Evolutionary conservation across 2,888 invertebrate species (phyloP).

Genomic region (Caenorhabditis angaria): DNA sequence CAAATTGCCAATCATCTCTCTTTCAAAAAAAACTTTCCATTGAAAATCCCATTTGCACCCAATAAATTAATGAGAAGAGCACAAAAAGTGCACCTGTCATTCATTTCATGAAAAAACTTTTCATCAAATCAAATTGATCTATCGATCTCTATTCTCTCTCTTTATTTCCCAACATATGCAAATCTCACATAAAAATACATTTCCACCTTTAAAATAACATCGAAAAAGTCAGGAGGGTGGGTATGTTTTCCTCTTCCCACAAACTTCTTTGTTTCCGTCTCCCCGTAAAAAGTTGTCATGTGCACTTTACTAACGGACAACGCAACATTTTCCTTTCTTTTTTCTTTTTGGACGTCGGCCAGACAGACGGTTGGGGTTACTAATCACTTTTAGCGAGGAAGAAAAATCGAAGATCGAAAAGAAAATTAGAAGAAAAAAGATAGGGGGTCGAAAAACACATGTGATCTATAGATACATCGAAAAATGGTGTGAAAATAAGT

Average conservation of each 20-base stretch:
- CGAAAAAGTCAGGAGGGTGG: too few species aligned
- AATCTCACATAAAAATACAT: slow-evolving; percentile 3
- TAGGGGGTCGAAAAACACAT: too few species aligned
- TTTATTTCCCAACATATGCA: not conserved
- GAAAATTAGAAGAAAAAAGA: too few species aligned
- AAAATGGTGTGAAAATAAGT: too few species aligned
- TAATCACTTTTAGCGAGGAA: not conserved
- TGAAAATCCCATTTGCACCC: too few species aligned
- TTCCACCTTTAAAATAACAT: not conserved
- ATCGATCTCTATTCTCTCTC: not conserved
- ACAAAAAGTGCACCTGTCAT: not conserved
- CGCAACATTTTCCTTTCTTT: too few species aligned
- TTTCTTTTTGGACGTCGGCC: not conserved
- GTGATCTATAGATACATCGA: too few species aligned
- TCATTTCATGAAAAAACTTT: not conserved
- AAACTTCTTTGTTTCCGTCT: not conserved
- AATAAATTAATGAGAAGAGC: not conserved
- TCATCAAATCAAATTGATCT: slow-evolving; percentile 1
- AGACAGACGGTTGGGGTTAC: not conserved
- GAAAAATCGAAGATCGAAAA: too few species aligned
- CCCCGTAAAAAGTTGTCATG: not conserved
- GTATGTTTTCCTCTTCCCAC: too few species aligned
- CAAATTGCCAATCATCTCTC: too few species aligned
- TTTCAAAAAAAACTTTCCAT: not conserved
- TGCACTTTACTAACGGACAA: not conserved